Evolutionary conservation across 2,797 vertebrate species (phyloP), one percentile per base, ranked within the genome.

Genomic region (Melanogrammus aeglefinus): DNA sequence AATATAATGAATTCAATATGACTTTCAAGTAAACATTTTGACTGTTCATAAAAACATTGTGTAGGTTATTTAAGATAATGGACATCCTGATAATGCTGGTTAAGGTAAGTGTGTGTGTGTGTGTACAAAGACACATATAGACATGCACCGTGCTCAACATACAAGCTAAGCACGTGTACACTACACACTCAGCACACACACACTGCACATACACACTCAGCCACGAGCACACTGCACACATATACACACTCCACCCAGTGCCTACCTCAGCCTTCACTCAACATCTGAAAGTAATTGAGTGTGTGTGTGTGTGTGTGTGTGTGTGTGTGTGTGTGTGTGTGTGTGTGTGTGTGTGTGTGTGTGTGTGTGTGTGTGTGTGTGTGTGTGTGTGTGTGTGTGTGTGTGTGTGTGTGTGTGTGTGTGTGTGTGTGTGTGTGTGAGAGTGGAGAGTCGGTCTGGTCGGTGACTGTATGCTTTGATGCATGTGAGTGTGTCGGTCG

Each of bases 281-380:
- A 94, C 94, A 94, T 95, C 94, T 95, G 93, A 94, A 94, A 95
- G 91, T 85, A 91, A 95, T 95, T 94, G 86, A 82, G 69, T 29
- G 77, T 87, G 77, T 75, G 78, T 86, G 88, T 87, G 85, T 84
- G 83, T 80, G 83, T 83, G 86, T 83, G 82, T 81, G 82, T 78
- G 83, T 85, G 86, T 82, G 80, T 81, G 86, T 51, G 82, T 78
- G 81, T 36, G 35, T 36, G 35, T 36, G 31, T 31, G 31, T 31
- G 31, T 31, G 31, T 31, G 31, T 31, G 31, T 31, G 31, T 31
- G 31, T 31, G 31, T 31, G 31, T 31, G 31, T 31, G 31, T 31
- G 31, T 31, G 31, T 31, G 1, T 31, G 31, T 31, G 31, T 31
- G 31, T 31, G 31, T 31, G 69, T 29, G 79, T 87, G 77, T 75